phyloP scores from a whole-genome alignment of 2,113 vertebrate species.

The Ahaetulla prasina region DNA sequence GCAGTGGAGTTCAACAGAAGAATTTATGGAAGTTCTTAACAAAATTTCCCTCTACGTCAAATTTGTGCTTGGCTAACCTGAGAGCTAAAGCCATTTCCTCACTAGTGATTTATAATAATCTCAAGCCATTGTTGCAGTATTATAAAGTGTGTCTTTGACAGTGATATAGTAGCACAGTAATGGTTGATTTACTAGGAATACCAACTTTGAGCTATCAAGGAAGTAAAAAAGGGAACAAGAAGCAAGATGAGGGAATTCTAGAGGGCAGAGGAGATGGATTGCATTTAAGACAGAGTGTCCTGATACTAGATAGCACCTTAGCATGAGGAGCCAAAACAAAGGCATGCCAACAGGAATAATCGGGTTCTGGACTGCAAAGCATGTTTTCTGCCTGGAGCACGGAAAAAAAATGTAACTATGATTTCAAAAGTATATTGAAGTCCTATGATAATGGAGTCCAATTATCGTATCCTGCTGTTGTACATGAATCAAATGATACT shows the following conservation, averaged over 20 bases:
- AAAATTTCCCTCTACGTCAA: neutral
- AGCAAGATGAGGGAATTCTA: neutral
- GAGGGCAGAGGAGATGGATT: neutral
- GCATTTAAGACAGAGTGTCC: neutral
- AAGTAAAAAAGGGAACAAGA: neutral
- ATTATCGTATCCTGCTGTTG: neutral
- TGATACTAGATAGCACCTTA: neutral
- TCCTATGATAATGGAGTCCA: neutral
- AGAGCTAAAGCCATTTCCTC: neutral
- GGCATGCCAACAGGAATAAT: neutral
- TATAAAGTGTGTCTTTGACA: neutral
- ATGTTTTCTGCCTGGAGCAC: neutral
- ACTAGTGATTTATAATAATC: neutral
- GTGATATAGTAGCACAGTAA: neutral
- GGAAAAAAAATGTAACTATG: neutral
- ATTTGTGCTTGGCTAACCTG: neutral
- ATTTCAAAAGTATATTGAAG: neutral
- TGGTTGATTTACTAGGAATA: neutral
- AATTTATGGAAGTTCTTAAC: neutral
- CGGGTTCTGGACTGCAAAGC: neutral
- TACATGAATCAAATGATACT: neutral
- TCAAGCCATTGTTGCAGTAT: neutral
- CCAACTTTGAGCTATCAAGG: neutral
- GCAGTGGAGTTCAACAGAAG: neutral
- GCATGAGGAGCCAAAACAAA: neutral